Conservation (phyloP, 2,888 invertebrate species). For the Autographa pulchrina region DNA sequence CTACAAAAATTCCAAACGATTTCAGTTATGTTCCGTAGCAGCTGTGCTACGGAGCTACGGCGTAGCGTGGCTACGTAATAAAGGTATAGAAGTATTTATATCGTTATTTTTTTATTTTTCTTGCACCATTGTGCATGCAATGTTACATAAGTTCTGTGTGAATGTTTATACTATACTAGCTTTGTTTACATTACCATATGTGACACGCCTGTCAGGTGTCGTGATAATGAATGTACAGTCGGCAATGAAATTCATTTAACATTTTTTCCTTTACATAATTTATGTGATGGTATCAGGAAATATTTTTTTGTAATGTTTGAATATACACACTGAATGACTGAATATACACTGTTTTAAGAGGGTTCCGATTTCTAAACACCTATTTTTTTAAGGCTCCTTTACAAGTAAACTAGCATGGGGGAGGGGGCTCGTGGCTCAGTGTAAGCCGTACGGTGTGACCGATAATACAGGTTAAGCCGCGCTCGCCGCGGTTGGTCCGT, state of each 20-base stretch:
- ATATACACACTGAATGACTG: too few species aligned
- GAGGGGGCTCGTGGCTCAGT: too few species aligned
- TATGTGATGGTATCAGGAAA: background rate
- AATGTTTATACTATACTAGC: background rate
- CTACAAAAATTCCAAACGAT: slow-evolving; percentile 47
- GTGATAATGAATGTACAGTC: slow-evolving; percentile 4
- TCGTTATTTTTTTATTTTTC: slow-evolving; percentile 7
- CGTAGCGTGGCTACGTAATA: slow-evolving; percentile 46
- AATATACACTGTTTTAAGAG: background rate
- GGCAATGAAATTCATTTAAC: background rate
- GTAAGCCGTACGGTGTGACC: too few species aligned
- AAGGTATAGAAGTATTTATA: slow-evolving; percentile 30
- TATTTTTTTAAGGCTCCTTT: background rate
- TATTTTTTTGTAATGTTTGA: background rate
- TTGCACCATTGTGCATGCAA: background rate
- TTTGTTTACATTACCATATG: background rate
- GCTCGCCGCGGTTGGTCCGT: too few species aligned
- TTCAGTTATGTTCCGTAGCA: slow-evolving; percentile 49
- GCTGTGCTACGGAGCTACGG: slow-evolving; percentile 50
- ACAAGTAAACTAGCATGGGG: background rate
- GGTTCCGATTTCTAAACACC: too few species aligned
- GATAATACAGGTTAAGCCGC: too few species aligned
- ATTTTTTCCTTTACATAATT: background rate
- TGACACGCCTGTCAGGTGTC: background rate
- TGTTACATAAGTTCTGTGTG: background rate